Evolutionary conservation across 2,888 invertebrate genomes (phyloP), one percentile per base, ranked within the genome.

Genomic region (Cryptophagus acutangulus): DNA sequence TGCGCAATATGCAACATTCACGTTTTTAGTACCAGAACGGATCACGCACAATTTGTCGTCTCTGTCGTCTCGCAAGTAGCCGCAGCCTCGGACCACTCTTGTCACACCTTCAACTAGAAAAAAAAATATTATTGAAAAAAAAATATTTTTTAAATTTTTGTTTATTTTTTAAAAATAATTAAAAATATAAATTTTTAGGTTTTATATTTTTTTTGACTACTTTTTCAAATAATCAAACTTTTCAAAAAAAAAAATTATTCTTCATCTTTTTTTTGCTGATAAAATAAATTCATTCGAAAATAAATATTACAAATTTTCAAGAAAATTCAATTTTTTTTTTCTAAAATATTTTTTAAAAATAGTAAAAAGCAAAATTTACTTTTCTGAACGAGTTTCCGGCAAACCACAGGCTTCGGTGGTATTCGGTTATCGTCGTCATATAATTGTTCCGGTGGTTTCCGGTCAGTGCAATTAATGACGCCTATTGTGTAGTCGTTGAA

Each of bases 401-500:
- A 94, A 48, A 90, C 72, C 0, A 79, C 79, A 0, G 87, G 78
- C 31, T 59, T 62, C n/a, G n/a, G n/a, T n/a, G n/a, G n/a, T 12
- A 45, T 12, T 14, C 17, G 14, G n/a, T 6, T 9, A 30, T 43
- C 16, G 6, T 44, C 15, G 9, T 46, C 38, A 62, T 86, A 36
- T 34, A 58, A 71, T 58, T 87, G 87, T 52, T 86, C 84, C 9
- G 80, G 74, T 0, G 79, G 80, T 46, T 81, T 81, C 51, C 78
- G 79, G 59, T 83, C 75, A 38, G 84, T 83, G 70, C 93, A 94
- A 67, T 91, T 87, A 16, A 88, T 83, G 52, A 82, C 77, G 17
- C 89, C 91, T 58, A 92, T 78, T 35, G 87, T 85, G 69, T 83
- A 88, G 14, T 87, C 77, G 63, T 90, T 84, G 65, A 94, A 93